Conservation (phyloP, 2,113 vertebrate genomes). For the Chionomys nivalis region DNA sequence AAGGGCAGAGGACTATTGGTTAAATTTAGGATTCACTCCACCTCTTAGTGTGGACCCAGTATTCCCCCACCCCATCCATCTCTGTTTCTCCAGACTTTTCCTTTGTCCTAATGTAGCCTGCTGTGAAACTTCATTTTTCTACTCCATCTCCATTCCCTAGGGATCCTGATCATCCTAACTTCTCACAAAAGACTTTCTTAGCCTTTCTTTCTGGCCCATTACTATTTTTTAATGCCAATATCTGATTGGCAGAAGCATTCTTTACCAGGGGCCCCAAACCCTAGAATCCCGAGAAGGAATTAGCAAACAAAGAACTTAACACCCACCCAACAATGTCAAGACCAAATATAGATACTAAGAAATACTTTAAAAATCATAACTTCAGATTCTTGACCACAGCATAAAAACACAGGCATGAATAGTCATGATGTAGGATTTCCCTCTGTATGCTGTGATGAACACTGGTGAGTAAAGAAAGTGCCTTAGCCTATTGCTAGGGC, state of each 20-base stretch:
- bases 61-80: too few relatives aligned
- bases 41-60: background rate
- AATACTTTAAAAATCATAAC: background rate
- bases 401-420: too few relatives aligned
- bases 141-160: background rate
- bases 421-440: too few relatives aligned
- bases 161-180: background rate
- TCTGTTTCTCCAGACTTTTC: background rate
- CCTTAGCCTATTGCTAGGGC: too few relatives aligned
- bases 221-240: background rate
- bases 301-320: background rate
- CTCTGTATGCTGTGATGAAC: too few relatives aligned
- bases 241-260: background rate
- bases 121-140: background rate
- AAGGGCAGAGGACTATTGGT: background rate
- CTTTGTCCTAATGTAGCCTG: background rate
- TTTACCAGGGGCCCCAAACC: too few relatives aligned
- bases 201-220: background rate
- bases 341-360: background rate
- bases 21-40: background rate
- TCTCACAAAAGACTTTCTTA: background rate
- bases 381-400: too few relatives aligned
- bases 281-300: background rate
- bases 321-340: background rate
- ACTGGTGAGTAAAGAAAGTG: too few relatives aligned